phyloP scores from a whole-genome alignment of 92 coral and sea anemone species.

The Pocillopora meandrina region DNA sequence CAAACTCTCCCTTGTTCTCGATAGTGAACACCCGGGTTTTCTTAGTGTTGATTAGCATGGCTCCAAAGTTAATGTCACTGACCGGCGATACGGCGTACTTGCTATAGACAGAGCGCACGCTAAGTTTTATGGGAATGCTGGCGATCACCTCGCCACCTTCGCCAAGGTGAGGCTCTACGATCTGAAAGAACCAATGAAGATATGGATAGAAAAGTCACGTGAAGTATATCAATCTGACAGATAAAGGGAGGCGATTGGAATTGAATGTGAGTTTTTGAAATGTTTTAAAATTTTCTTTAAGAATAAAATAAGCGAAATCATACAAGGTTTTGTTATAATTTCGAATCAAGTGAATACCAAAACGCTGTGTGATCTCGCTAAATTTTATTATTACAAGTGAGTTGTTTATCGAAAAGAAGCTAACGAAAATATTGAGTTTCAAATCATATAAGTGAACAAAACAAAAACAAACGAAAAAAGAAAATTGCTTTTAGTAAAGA shows the following conservation, averaged over 20 bases:
- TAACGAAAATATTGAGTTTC: too few species aligned
- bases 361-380: too few species aligned
- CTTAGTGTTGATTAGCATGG: constrained; percentile 93
- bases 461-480: too few species aligned
- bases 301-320: too few species aligned
- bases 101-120: constrained; percentile 99
- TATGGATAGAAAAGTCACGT: background rate
- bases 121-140: constrained; percentile 96
- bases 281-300: too few species aligned
- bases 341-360: too few species aligned
- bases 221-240: background rate
- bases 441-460: too few species aligned
- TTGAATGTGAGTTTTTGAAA: background rate
- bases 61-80: constrained; percentile 98
- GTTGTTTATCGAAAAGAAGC: too few species aligned
- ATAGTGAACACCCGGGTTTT: constrained; percentile 83
- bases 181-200: constrained; percentile 50
- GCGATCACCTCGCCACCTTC: constrained; percentile 96
- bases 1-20: constrained; percentile 98
- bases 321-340: too few species aligned
- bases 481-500: too few species aligned
- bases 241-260: background rate
- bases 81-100: constrained; percentile 85
- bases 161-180: constrained; percentile 94
- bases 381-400: too few species aligned